Percentiles rank a stretch among this genome's conserved stretches.
phyloP scores from a whole-genome alignment of 1,140 invertebrate species.

The Bombus waltoni region DNA sequence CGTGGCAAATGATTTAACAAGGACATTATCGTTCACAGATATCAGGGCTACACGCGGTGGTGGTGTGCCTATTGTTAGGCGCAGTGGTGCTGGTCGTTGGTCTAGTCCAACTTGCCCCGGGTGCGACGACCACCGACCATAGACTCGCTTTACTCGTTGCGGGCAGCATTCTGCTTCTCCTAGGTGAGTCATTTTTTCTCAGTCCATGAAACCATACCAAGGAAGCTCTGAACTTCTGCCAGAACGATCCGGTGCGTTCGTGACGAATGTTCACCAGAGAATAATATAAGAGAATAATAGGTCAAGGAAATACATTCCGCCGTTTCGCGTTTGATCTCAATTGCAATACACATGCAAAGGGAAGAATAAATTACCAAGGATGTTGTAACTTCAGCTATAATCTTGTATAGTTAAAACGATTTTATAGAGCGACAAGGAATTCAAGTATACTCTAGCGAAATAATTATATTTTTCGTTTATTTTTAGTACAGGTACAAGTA shows the following conservation, averaged over 20 bases:
- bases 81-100: conserved; percentile 91
- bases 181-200: conserved; percentile 69
- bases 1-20: conserved; percentile 16
- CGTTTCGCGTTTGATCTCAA: neutral
- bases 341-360: too few relatives aligned
- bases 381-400: neutral
- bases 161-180: conserved; percentile 83
- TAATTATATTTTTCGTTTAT: too few relatives aligned
- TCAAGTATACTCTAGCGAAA: too few relatives aligned
- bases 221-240: neutral
- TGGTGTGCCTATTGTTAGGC: conserved; percentile 89
- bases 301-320: neutral
- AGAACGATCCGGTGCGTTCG: neutral
- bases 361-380: neutral
- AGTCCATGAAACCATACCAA: neutral
- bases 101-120: conserved; percentile 90
- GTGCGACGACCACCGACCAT: conserved; percentile 90
- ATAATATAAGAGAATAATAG: neutral
- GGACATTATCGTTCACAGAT: conserved; percentile 81
- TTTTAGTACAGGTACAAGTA: too few relatives aligned
- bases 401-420: neutral
- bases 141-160: conserved; percentile 87
- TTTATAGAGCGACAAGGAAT: neutral
- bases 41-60: conserved; percentile 89
- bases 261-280: neutral